Evolutionary conservation across 2,888 invertebrate genomes (phyloP), one percentile per base, ranked within the genome.

Genomic region (Trachelus stipa): DNA sequence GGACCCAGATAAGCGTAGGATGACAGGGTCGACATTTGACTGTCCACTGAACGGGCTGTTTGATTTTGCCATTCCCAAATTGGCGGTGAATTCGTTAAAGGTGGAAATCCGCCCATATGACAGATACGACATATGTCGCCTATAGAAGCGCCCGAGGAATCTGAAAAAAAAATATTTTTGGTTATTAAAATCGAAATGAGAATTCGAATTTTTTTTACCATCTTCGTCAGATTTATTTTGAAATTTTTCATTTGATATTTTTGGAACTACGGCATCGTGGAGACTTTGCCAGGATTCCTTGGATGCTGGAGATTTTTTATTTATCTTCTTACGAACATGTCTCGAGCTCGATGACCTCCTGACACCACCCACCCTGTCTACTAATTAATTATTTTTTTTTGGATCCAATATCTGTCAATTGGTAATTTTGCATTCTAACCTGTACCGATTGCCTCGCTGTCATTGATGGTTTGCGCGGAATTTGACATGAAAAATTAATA

Each of bases 91-190:
- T 78, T 81, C 9, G 80, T 77, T 12, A 82, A 40, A 9, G 84
- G 73, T 69, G 87, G 85, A 77, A 87, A 85, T 37, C 85, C 86
- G n/a, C 89, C 91, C 91, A 91, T 91, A 81, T 91, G 91, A 82
- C 91, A 91, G 77, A 91, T 91, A 79, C 91, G 85, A 81, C 91
- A 91, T 78, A 91, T 91, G 80, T 91, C 91, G 30, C 85, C 81
- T 34, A 81, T 79, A n/a, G 82, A 84, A 31, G 30, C 40, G 11
- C 35, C 76, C 9, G 75, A 75, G 33, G 68, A 37, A 11, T 78
- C 78, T 76, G 71, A 11, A 40, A 56, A 23, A 23, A 3, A 35
- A 35, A 12, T 0, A 15, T 40, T 40, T 56, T 56, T 9, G 2
- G 0, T 56, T 9, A 56, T 15, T 23, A 3, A 56, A 23, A 56